Evolutionary conservation across 2,888 invertebrate genomes (phyloP).

Genomic region (Campoletis raptor): DNA sequence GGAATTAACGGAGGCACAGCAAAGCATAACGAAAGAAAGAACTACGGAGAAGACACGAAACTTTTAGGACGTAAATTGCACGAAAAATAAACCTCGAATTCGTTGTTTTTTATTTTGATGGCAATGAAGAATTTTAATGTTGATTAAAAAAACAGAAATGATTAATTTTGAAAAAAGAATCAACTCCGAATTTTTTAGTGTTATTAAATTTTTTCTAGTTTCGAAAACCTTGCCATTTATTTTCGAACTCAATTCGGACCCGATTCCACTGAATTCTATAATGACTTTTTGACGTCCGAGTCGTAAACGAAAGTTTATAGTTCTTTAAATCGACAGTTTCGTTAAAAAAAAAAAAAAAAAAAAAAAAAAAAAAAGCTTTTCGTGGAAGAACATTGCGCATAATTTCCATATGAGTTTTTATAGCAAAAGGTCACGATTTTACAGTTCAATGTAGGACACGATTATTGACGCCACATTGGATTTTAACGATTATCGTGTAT

Average conservation of each 20-base stretch:
- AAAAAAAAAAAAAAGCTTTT: background rate
- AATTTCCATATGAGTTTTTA: background rate
- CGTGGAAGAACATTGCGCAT: background rate
- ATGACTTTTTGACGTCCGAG: background rate
- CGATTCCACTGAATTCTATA: background rate
- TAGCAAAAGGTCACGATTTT: slow-evolving; percentile 1
- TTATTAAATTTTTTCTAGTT: background rate
- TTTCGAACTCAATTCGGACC: background rate
- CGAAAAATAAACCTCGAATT: background rate
- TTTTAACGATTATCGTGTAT: background rate
- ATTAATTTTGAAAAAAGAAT: background rate
- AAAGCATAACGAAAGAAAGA: slow-evolving; percentile 7
- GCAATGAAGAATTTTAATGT: background rate
- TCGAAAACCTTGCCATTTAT: background rate
- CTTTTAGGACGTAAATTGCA: background rate
- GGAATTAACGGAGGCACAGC: slow-evolving; percentile 36
- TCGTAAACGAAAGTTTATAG: slow-evolving; percentile 9
- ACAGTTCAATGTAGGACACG: background rate
- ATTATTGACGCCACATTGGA: slow-evolving; percentile 1
- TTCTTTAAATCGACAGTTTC: background rate
- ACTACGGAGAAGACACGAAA: background rate
- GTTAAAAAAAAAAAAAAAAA: background rate
- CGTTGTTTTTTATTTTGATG: background rate
- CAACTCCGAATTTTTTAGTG: background rate
- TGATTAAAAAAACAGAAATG: background rate